phyloP scores from a whole-genome alignment of 2,888 invertebrate species.

The Arctia plantaginis region DNA sequence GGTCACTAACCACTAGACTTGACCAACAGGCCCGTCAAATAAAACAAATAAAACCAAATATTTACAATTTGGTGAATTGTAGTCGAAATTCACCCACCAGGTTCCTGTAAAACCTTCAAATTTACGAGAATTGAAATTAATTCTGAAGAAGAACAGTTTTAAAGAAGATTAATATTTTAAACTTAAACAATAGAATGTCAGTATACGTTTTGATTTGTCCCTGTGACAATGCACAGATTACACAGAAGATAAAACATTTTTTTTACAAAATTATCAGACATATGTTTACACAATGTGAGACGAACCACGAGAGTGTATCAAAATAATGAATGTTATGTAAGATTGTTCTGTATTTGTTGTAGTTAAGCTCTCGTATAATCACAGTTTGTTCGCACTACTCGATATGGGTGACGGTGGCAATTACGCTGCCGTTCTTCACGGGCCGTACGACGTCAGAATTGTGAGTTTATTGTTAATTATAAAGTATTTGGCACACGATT shows the following conservation, averaged over 20 bases:
- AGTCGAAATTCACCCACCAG: too few relatives aligned
- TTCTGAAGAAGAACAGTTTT: background rate
- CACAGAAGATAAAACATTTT: background rate
- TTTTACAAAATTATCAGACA: slow-evolving; percentile 11
- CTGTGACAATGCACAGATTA: background rate
- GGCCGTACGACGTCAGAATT: slow-evolving; percentile 89
- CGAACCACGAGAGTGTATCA: slow-evolving; percentile 6
- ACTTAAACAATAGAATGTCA: background rate
- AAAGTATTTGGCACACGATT: background rate
- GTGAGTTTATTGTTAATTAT: slow-evolving; percentile 79
- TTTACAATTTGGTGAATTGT: too few relatives aligned
- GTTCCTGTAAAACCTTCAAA: too few relatives aligned
- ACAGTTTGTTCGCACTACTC: slow-evolving; percentile 23
- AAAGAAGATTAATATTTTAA: background rate
- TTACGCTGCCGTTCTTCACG: slow-evolving; percentile 90
- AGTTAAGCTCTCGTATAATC: background rate
- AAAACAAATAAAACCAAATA: too few relatives aligned
- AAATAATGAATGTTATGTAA: slow-evolving; percentile 26
- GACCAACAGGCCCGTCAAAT: too few relatives aligned
- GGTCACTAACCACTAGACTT: too few relatives aligned
- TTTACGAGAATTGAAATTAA: background rate
- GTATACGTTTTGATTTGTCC: background rate
- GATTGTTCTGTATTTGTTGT: background rate
- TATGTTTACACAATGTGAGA: slow-evolving; percentile 11
- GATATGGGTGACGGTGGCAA: slow-evolving; percentile 79